Conservation (phyloP, 1,140 invertebrate genomes). For the Latrodectus geometricus region DNA sequence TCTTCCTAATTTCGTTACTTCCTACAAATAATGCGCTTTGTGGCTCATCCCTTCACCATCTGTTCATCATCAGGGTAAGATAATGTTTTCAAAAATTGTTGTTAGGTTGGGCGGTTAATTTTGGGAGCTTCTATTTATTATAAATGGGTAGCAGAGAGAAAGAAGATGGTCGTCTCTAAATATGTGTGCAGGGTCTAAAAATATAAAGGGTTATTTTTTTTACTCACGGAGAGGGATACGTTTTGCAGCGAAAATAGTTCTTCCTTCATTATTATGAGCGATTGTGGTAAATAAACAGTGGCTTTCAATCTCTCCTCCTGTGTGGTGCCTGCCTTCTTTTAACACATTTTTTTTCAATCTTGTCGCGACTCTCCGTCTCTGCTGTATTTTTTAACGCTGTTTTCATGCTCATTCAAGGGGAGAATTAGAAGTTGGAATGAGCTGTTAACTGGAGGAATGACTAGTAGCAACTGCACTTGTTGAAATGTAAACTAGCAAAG, state of each 20-base stretch:
- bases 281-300: conserved; percentile 58
- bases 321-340: conserved; percentile 39
- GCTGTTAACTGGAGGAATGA: not conserved
- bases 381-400: conserved; percentile 20
- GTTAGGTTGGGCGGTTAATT: conserved; percentile 31
- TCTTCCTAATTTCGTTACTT: too few species aligned
- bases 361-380: conserved; percentile 2
- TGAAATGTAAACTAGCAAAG: not conserved
- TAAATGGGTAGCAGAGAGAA: conserved; percentile 15
- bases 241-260: conserved; percentile 57
- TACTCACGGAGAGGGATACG: conserved; percentile 5
- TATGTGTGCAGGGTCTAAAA: conserved; percentile 51
- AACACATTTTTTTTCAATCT: conserved; percentile 20
- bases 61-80: conserved; percentile 4
- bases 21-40: not conserved
- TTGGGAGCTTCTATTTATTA: conserved; percentile 41
- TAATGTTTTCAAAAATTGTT: not conserved
- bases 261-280: conserved; percentile 60
- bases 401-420: not conserved
- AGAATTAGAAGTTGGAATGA: not conserved
- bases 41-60: not conserved
- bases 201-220: conserved; percentile 58
- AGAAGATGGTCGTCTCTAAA: conserved; percentile 43
- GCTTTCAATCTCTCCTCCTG: conserved; percentile 7
- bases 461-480: not conserved